Base-by-base conservation (phyloP, 2,888 invertebrate genomes). In the Minunthozetes semirufus region DNA sequence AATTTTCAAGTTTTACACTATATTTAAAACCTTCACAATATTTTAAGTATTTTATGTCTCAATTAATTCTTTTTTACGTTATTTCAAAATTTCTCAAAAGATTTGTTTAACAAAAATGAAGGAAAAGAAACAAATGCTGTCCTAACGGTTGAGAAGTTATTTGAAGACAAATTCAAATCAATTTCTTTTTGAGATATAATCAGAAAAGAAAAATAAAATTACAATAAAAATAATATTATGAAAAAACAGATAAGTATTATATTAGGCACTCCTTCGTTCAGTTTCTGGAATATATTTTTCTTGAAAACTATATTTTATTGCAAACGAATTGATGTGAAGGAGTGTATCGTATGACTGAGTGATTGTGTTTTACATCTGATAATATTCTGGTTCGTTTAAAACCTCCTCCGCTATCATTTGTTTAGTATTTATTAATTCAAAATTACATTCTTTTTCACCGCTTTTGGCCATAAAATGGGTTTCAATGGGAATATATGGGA, bases 321-420 rank as follows among this genome's bases (percentile, higher is more conserved):
- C n/a, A 19, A 68, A 19, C 13, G 19, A 48, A 42, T 70, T 70
- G 46, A 70, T 48, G 70, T 27, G 70, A 70, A 48, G 70, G 70
- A 70, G 70, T 70, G 70, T 48, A 70, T 9, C 19, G 8, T 70
- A 70, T 70, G 70, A 46, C 48, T 70, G 15, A 66, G n/a, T 66
- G 33, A 27, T 11, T 53, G 53, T 33, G 59, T 27, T 59, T 66
- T 66, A 66, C 33, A 66, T 66, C 63, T 38, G 33, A 66, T 66
- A 66, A 27, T 27, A 56, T 22, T 22, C 19, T 22, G 25, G 11
- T 22, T 50, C 19, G 50, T 19, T 50, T 50, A 25, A 56, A 56
- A 56, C 56, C 56, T 56, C 56, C 56, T 56, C 22, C 25, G 8
- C 56, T 56, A 59, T 56, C 56, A 56, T 56, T 56, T 22, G 13